phyloP scores from a whole-genome alignment of 1,140 invertebrate genomes.

The Chrysomallon squamiferum region DNA sequence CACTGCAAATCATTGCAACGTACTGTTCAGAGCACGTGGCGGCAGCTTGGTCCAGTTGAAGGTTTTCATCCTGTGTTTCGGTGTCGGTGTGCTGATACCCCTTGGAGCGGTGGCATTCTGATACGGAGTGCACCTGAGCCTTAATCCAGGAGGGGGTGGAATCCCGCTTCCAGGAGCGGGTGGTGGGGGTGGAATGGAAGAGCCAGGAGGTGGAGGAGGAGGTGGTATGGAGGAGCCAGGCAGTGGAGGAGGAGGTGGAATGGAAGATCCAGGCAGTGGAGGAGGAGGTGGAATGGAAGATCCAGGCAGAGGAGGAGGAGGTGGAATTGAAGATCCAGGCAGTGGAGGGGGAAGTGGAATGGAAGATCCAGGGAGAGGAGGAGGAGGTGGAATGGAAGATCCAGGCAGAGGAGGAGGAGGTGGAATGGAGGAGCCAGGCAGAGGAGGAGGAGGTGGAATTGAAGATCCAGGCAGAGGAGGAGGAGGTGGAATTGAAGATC shows the following conservation, averaged over 20 bases:
- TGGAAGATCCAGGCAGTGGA: constrained; percentile 16
- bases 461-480: constrained; percentile 14
- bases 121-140: constrained; percentile 16
- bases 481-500: neutral
- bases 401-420: constrained; percentile 30
- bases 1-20: too few species aligned
- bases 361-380: constrained; percentile 10
- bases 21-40: constrained; percentile 39
- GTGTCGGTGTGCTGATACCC: constrained; percentile 44
- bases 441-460: constrained; percentile 8
- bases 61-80: constrained; percentile 59
- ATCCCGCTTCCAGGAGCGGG: constrained; percentile 20
- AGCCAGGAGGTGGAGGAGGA: constrained; percentile 15
- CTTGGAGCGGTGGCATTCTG: constrained; percentile 3
- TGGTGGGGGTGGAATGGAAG: constrained; percentile 9
- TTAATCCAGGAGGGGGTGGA: constrained; percentile 10
- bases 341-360: constrained; percentile 24
- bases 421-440: constrained; percentile 11
- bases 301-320: constrained; percentile 28
- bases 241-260: constrained; percentile 32
- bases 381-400: constrained; percentile 7
- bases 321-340: constrained; percentile 26
- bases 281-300: constrained; percentile 26
- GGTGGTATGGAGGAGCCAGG: constrained; percentile 30
- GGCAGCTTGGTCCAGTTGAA: constrained; percentile 61